Evolutionary conservation across 1,140 invertebrate genomes (phyloP), one percentile per base, ranked within the genome.

Genomic region (Batillaria attramentaria): DNA sequence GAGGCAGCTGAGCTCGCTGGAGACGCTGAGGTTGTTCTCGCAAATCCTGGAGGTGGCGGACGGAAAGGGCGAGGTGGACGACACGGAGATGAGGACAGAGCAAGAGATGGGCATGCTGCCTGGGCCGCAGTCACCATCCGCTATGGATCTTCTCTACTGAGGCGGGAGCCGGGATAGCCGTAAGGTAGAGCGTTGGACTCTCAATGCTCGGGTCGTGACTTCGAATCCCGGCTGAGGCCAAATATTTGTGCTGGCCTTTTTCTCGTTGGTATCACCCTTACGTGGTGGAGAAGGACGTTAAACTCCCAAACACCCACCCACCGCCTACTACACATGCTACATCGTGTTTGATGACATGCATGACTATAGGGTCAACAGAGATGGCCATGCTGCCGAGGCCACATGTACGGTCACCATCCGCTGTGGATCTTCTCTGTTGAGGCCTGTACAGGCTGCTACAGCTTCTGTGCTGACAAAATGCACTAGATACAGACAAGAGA

Each of bases 11-110:
- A 87, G 80, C 70, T 85, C 86, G 28, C 77, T 84, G 72, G 83
- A 88, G 41, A 89, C 88, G 0, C 73, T 89, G 31, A 83, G 84
- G 35, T 73, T 89, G 62, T 89, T 89, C 76, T 83, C 85, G 20
- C 84, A 85, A 78, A 85, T 89, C 43, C 81, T 89, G 43, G 81
- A 84, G n/a, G 86, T 87, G 28, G 78, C 88, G 16, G 86, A 87
- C 13, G 84, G 84, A 2, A 83, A 87, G 65, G 84, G 83, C 20
- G 84, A 87, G 37, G 78, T 68, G 13, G 87, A 89, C 33, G 84
- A 85, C 57, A 84, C 84, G 31, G 81, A 80, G 54, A 83, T 83
- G n/a, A 77, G 75, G 66, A 85, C 85, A 1, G 62, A 77, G 37
- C 81, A 83, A 54, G 79, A 79, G 31, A 81, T 83, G 76, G 85